A percentile compares a stretch with the other conserved stretches of the same genome.
These are phyloP conservation scores for Achroia grisella DNA, from an alignment of 1,140 invertebrate genomes.

Conservation along the genomic window DNA sequence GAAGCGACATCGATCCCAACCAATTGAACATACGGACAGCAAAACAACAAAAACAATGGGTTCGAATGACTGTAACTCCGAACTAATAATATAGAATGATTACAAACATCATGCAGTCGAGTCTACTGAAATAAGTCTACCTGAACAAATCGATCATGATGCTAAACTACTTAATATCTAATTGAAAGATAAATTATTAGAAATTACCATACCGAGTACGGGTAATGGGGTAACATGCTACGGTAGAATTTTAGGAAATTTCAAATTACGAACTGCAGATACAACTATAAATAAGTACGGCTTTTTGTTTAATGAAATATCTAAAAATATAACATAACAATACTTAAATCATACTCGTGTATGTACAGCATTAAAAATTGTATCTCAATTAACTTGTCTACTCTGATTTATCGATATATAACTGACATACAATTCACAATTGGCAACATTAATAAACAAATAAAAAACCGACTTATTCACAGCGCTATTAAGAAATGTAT, in stretches of 20 bases:
- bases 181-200: background rate
- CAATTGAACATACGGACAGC: background rate
- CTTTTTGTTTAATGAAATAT: no score
- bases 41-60: conserved; percentile 4
- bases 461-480: background rate
- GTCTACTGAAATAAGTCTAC: background rate
- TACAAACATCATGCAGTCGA: background rate
- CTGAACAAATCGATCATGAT: background rate
- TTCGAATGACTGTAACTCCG: conserved; percentile 6
- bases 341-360: no score
- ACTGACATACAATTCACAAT: no score
- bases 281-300: no score
- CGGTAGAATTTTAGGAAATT: no score
- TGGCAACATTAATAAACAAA: no score
- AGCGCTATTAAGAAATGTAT: background rate
- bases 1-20: conserved; percentile 34
- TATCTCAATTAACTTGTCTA: no score
- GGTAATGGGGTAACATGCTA: background rate
- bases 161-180: background rate
- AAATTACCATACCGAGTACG: background rate
- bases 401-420: no score
- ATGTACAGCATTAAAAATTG: no score
- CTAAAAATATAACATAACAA: no score
- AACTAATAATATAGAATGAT: background rate
- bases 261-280: no score